These are phyloP conservation scores for Motacilla alba DNA, from an alignment of 2,113 vertebrate genomes.

Conservation along the genomic window DNA sequence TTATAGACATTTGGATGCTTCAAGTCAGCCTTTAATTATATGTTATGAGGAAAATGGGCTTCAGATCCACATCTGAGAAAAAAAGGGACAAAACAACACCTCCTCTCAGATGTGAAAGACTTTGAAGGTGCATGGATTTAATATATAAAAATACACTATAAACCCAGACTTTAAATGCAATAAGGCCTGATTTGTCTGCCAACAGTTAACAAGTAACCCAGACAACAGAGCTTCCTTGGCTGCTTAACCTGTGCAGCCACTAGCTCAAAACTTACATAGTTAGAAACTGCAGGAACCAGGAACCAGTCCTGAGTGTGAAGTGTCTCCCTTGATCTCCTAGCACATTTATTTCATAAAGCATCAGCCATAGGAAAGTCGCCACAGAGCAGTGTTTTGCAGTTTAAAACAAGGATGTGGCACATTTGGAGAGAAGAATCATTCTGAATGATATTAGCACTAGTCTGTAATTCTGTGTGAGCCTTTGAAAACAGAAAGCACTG, in stretches of 20 bases:
- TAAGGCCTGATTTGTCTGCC: background rate
- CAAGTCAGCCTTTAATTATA: background rate
- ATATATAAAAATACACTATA: background rate
- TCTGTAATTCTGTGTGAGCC: background rate
- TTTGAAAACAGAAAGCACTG: background rate
- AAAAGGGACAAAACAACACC: fast-evolving
- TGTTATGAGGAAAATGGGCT: background rate
- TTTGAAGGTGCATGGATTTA: background rate
- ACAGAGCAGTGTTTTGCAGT: background rate
- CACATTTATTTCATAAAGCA: background rate
- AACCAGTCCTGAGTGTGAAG: background rate
- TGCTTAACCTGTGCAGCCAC: background rate
- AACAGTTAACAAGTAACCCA: background rate
- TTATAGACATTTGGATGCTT: background rate
- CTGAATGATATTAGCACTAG: background rate
- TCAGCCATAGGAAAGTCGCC: background rate
- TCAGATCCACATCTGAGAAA: background rate
- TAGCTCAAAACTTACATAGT: background rate
- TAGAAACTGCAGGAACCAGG: background rate
- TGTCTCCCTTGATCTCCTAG: background rate
- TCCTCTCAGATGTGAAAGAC: background rate
- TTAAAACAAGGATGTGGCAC: background rate
- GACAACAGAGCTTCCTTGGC: background rate
- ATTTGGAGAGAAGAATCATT: background rate
- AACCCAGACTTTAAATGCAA: background rate